These are phyloP conservation scores for Misgurnus anguillicaudatus DNA, from an alignment of 2,113 vertebrate species.

Conservation along the genomic window DNA sequence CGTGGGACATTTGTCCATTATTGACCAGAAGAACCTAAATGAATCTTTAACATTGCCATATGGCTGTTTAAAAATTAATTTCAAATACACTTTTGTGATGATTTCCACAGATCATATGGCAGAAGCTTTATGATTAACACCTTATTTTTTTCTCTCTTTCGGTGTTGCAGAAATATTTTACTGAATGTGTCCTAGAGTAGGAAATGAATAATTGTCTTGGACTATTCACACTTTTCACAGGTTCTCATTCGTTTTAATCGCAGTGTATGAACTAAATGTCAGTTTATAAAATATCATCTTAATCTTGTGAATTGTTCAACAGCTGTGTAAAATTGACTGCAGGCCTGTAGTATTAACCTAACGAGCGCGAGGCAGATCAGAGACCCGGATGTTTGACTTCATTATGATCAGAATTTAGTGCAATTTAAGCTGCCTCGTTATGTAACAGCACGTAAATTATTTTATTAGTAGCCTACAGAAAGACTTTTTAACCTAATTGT, in stretches of 20 bases:
- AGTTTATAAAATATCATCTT: neutral
- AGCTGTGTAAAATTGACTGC: neutral
- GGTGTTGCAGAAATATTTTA: neutral
- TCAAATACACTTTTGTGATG: neutral
- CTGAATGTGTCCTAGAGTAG: neutral
- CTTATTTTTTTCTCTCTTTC: neutral
- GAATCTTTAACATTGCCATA: neutral
- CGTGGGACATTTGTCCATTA: neutral
- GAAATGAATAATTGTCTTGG: neutral
- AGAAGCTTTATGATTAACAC: neutral
- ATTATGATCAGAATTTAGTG: neutral
- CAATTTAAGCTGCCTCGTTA: no score
- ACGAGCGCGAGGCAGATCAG: neutral
- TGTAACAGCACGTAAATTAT: no score
- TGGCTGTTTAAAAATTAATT: conserved; percentile 3
- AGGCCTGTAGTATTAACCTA: neutral
- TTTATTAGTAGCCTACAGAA: no score
- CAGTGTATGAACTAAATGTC: neutral
- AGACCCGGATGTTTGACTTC: neutral
- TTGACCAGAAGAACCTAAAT: neutral
- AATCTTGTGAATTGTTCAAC: neutral
- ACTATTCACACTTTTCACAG: neutral
- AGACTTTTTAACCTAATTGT: no score
- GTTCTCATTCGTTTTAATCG: neutral
- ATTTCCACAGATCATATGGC: neutral